A percentile compares a stretch with the other conserved stretches of the same genome.
Evolutionary conservation across 2,113 vertebrate genomes (phyloP).

Genomic region (Petaurus breviceps): DNA sequence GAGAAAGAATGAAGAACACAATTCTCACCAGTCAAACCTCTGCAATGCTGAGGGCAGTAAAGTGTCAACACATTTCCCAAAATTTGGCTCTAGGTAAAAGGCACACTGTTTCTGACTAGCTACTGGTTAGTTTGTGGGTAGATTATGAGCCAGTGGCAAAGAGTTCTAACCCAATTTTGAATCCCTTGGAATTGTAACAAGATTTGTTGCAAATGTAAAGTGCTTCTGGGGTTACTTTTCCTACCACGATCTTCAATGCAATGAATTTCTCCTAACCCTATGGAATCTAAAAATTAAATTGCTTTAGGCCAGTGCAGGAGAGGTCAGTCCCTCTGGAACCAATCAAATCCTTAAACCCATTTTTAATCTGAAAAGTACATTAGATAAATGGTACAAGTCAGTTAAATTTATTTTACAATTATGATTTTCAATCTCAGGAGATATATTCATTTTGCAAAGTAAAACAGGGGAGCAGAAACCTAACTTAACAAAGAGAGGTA

Average conservation of each 20-base stretch:
- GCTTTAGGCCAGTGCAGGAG: background rate
- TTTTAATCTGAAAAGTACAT: background rate
- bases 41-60: constrained; percentile 25
- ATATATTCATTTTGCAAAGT: background rate
- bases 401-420: constrained; percentile 18
- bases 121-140: background rate
- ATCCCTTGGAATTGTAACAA: constrained; percentile 10
- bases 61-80: constrained; percentile 57
- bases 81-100: constrained; percentile 60
- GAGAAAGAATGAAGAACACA: constrained; percentile 61
- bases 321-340: constrained; percentile 2
- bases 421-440: background rate
- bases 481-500: constrained; percentile 42
- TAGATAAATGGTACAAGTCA: background rate
- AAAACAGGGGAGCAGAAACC: background rate
- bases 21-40: constrained; percentile 50
- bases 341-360: constrained; percentile 13
- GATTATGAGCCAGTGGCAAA: constrained; percentile 29
- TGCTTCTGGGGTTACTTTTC: constrained; percentile 44
- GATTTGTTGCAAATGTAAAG: constrained; percentile 29
- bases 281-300: background rate
- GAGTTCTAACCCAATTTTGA: constrained; percentile 31
- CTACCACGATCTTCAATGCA: constrained; percentile 21
- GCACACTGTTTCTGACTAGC: constrained; percentile 1
- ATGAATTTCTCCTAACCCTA: constrained; percentile 51